Evolutionary conservation across 2,797 vertebrate genomes (phyloP).

Genomic region (Rhinoraja longicauda): DNA sequence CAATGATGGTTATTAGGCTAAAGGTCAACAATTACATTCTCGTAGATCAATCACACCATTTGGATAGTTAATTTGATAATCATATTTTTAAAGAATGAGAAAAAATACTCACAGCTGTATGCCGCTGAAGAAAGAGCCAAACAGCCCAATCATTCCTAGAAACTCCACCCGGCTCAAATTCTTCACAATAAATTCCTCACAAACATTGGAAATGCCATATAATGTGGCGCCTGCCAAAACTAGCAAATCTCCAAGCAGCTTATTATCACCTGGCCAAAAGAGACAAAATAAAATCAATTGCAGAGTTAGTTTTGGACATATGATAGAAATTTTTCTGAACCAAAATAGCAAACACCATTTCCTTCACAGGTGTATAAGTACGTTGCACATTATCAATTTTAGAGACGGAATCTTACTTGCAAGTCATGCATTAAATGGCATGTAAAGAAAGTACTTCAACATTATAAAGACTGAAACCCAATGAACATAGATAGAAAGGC

Average conservation of each 20-base stretch:
- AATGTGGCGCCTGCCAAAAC: constrained; percentile 83
- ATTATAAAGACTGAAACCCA: constrained; percentile 47
- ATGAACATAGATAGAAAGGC: constrained; percentile 49
- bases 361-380: neutral
- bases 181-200: constrained; percentile 88
- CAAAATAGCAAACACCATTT: constrained; percentile 39
- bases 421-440: constrained; percentile 48
- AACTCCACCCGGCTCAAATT: constrained; percentile 86
- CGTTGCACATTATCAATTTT: constrained; percentile 40
- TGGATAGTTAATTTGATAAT: neutral
- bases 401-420: constrained; percentile 44
- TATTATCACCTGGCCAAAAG: constrained; percentile 74
- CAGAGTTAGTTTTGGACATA: constrained; percentile 15
- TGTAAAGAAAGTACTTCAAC: neutral
- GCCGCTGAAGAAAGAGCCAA: constrained; percentile 92
- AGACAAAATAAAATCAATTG: constrained; percentile 40
- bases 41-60: neutral
- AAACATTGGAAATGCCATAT: constrained; percentile 84
- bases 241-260: constrained; percentile 83
- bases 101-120: constrained; percentile 83
- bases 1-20: neutral
- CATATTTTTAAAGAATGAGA: neutral
- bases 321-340: constrained; percentile 29
- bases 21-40: neutral
- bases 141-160: constrained; percentile 91